Evolutionary conservation across 2,113 vertebrate genomes (phyloP).

Genomic region (Microtus richardsoni): DNA sequence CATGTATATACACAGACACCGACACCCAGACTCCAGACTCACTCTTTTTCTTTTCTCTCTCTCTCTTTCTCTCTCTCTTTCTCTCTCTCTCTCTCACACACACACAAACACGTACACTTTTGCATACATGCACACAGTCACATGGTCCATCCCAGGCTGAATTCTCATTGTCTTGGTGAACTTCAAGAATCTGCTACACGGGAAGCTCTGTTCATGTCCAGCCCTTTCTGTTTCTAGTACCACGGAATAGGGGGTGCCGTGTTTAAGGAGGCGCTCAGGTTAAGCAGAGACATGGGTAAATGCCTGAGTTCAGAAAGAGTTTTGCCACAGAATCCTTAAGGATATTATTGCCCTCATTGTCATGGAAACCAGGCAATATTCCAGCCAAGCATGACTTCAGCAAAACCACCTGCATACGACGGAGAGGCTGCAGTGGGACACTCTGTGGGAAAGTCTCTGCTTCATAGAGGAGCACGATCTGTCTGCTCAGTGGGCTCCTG

Average conservation of each 20-base stretch:
- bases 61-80: no score
- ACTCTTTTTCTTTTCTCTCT: no score
- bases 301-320: background rate
- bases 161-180: background rate
- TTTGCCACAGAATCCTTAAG: background rate
- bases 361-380: background rate
- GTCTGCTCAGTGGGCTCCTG: background rate
- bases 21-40: no score
- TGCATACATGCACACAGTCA: background rate
- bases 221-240: background rate
- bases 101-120: no score
- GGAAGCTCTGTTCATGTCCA: background rate
- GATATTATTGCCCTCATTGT: background rate
- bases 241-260: background rate
- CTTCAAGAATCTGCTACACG: background rate
- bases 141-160: background rate
- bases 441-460: background rate
- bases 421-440: background rate
- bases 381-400: background rate
- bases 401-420: background rate
- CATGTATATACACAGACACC: background rate
- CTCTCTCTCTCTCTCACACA: no score
- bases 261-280: background rate
- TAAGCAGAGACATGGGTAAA: background rate
- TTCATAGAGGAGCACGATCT: background rate